Conservation (phyloP, 2,797 vertebrate species). For the Clarias platycephalus region DNA sequence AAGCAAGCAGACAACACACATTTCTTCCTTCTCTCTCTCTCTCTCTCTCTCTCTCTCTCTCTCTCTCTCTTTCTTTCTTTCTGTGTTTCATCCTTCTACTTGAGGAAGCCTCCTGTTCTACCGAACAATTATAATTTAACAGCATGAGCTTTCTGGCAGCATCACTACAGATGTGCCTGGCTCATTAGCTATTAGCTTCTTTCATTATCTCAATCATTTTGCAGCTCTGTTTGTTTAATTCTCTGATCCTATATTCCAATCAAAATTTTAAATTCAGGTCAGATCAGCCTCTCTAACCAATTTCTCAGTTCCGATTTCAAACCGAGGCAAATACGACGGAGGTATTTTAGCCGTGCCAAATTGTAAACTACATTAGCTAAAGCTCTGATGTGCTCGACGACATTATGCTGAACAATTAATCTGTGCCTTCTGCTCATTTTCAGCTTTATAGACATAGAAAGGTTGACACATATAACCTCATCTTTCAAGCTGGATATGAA, state of each 20-base stretch:
- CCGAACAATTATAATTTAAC: conserved; percentile 59
- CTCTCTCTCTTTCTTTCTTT: too few species aligned
- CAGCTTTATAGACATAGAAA: not conserved
- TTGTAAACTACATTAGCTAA: not conserved
- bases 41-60: not conserved
- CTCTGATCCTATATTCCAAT: conserved; percentile 32
- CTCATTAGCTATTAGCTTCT: conserved; percentile 69
- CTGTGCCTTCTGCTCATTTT: not conserved
- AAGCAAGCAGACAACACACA: not conserved
- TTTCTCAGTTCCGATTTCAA: not conserved
- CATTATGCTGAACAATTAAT: not conserved
- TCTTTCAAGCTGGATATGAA: not conserved
- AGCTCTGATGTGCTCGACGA: not conserved
- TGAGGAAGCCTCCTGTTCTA: conserved; percentile 53
- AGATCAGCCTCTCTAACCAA: not conserved
- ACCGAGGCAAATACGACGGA: not conserved
- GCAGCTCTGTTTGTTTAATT: conserved; percentile 69
- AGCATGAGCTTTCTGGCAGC: conserved; percentile 53
- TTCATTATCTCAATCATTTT: conserved; percentile 67
- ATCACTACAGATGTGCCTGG: conserved; percentile 55
- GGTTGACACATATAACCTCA: not conserved
- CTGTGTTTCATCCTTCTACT: conserved; percentile 42
- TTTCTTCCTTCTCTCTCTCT: not conserved
- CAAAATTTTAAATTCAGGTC: not conserved
- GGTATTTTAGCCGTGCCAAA: not conserved